Evolutionary conservation across 2,113 vertebrate genomes (phyloP).

Genomic region (Poecilia latipinna): DNA sequence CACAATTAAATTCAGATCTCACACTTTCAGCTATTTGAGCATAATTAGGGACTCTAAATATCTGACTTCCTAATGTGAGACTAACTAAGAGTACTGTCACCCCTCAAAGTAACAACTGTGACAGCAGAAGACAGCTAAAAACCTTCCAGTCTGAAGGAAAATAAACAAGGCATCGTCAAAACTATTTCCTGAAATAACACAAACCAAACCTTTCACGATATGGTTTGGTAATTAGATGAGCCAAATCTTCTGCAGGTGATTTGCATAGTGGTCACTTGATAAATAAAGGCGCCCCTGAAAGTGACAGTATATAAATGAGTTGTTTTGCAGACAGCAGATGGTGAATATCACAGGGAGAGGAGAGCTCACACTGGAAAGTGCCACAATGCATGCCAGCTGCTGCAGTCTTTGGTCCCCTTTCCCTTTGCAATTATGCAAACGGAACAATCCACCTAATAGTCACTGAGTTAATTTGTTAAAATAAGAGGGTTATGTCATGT

Average conservation of each 20-base stretch:
- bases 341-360: slow-evolving; percentile 85
- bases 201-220: slow-evolving; percentile 72
- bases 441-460: slow-evolving; percentile 49
- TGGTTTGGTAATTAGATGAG: slow-evolving; percentile 81
- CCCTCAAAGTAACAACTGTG: slow-evolving; percentile 44
- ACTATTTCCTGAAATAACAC: slow-evolving; percentile 56
- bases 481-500: slow-evolving; percentile 60
- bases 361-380: slow-evolving; percentile 74
- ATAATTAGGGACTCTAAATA: slow-evolving; percentile 63
- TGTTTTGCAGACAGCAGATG: slow-evolving; percentile 95
- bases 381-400: slow-evolving; percentile 89
- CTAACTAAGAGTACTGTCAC: slow-evolving; percentile 66
- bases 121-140: slow-evolving; percentile 43
- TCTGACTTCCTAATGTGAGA: slow-evolving; percentile 51
- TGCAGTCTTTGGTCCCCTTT: slow-evolving; percentile 73
- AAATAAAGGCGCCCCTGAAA: slow-evolving; percentile 83
- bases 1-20: slow-evolving; percentile 56
- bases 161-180: slow-evolving; percentile 47
- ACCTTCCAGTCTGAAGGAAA: slow-evolving; percentile 27
- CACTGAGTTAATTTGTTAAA: slow-evolving; percentile 72
- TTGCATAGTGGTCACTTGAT: slow-evolving; percentile 88
- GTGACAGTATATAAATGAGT: slow-evolving; percentile 87
- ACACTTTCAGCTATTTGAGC: slow-evolving; percentile 47
- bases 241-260: slow-evolving; percentile 75
- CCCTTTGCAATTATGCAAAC: slow-evolving; percentile 73